Base-by-base conservation (phyloP, 2,113 vertebrate species). In the Brachirus orientalis region DNA sequence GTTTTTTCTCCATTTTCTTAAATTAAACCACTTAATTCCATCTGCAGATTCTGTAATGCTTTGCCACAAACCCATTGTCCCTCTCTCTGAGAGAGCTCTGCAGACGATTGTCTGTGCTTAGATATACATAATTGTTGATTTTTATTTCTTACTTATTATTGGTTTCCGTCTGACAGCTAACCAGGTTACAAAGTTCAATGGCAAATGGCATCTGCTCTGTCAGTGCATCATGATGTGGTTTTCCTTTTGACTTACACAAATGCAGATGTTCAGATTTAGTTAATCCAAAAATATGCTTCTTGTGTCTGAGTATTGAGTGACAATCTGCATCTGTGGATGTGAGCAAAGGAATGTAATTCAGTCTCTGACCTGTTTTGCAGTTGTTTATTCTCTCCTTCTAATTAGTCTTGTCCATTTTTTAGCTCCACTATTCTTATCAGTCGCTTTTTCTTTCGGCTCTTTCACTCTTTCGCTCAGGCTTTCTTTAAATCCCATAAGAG, bases 291-390 rank as follows among this genome's bases (percentile, higher is more conserved):
- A 12, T 19, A 22, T 55, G 44, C 65, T 38, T 61, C 36, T 60
- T 54, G 43, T 18, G 14, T 7, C 16, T 55, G 13, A 37, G 14
- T 10, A 6, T 57, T 69, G 75, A 75, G 63, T 58, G 67, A 65
- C 79, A 77, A 63, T 47, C 48, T 16, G 20, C 35, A 57, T 67
- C 73, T 55, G 47, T 13, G 38, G 44, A 59, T 43, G 18, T 44
- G 58, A 59, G 63, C 35, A 36, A 48, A 33, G 54, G 48, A 63
- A 53, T 12, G 40, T 54, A 56, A 82, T 79, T 53, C 65, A 72
- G 45, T 51, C 70, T 56, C 57, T 54, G 44, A 62, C 66, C 60
- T 66, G 55, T 57, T 36, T 50, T 72, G 19, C 13, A 51, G 50
- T 22, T 54, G 51, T 41, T 20, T 72, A 45, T 46, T 76, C 40